Evolutionary conservation across 1,140 invertebrate genomes (phyloP), one percentile per base, ranked within the genome.

Genomic region (Drosophila gunungcola): DNA sequence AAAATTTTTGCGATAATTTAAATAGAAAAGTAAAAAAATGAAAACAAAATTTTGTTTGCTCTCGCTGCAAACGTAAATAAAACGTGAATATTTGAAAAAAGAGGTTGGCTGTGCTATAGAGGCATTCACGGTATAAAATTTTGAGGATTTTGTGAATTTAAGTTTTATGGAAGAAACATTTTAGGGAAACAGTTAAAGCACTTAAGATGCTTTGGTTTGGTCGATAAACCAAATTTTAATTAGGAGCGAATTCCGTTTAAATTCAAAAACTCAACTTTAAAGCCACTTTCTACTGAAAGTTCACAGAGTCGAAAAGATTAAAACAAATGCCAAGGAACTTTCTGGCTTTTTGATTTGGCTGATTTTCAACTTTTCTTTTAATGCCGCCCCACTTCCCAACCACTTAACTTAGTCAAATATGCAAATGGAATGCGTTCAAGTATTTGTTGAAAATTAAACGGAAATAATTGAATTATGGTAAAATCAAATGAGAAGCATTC

Each of bases 391-490:
- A 6, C 12, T 10, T 10, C 10, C 29, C 34, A 7, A 21, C 9
- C 12, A 16, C n/a, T 21, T n/a, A 7, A 32, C n/a, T 16, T 49
- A 2, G 45, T 5, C 13, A 34, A 76, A 54, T 68, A 76, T 76
- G 73, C 61, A 75, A 76, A 76, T 76, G 54, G 43, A 60, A 75
- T 75, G 54, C 61, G 42, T 27, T 51, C 43, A 42, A 74, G 53
- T 67, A 48, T 70, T 69, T 70, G 67, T 48, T 41, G 67, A 70
- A 52, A 70, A 56, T 70, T 70, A 70, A 70, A 70, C 36, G 51
- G 29, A 69, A 70, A 70, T 70, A 70, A 70, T 70, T 70, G 64
- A 69, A 70, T 70, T 70, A 70, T 56, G 67, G 29, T 69, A 57
- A 70, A 70, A 69, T 70, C 67, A 27, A 69, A 49, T 70, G 64